Conservation (phyloP, 2,113 vertebrate species). For the Stegostoma tigrinum region DNA sequence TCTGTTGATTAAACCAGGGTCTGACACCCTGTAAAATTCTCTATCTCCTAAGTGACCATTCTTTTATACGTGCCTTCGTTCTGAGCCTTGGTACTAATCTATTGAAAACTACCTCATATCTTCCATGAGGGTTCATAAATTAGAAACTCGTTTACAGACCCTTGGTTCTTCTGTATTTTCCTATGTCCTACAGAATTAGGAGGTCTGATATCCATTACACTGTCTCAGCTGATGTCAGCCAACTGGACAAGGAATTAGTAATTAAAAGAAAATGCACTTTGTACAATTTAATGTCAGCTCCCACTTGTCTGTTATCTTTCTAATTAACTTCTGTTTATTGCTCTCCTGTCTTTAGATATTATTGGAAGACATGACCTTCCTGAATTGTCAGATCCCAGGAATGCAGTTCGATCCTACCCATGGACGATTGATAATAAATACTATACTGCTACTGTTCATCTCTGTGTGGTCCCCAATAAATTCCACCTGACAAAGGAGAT, state of each 20-base stretch:
- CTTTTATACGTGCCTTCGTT: neutral
- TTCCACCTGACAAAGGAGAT: constrained; percentile 72
- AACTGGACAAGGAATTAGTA: too few relatives aligned
- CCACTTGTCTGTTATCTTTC: neutral
- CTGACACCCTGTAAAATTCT: neutral
- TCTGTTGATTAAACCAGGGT: neutral
- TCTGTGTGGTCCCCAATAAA: constrained; percentile 76
- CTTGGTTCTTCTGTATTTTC: neutral
- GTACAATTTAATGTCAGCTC: neutral
- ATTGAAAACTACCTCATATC: neutral
- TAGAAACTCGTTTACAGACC: neutral
- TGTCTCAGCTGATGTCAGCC: too few relatives aligned
- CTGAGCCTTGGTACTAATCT: neutral
- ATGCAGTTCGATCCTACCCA: constrained; percentile 74
- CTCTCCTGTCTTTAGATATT: constrained; percentile 65
- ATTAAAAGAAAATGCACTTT: neutral
- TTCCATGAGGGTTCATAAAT: neutral
- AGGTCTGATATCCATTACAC: neutral
- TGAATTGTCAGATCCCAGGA: constrained; percentile 53
- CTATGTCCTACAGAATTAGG: neutral
- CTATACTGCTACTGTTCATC: constrained; percentile 79
- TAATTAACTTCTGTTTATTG: neutral
- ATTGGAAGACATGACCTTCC: constrained; percentile 62
- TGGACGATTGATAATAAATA: constrained; percentile 98
- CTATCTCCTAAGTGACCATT: neutral